Conservation (phyloP, 2,797 vertebrate species). For the Pogoniulus pusillus region DNA sequence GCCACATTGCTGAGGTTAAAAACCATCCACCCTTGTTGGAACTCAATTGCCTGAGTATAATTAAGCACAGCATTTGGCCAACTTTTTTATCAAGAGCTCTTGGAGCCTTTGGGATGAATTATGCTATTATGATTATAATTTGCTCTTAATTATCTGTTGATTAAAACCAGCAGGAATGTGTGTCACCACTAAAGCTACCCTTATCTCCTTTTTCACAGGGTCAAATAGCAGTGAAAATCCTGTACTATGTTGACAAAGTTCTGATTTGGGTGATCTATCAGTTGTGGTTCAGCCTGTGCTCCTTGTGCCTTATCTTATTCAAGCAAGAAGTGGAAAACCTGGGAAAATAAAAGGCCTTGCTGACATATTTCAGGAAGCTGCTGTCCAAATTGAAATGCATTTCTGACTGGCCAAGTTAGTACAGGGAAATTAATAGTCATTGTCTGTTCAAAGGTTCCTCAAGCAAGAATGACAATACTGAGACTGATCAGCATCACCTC, state of each 20-base stretch:
- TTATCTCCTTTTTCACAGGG: neutral
- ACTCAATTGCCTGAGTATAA: neutral
- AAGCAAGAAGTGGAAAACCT: neutral
- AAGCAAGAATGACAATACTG: neutral
- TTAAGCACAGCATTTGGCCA: constrained; percentile 36
- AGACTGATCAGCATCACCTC: neutral
- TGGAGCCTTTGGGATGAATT: constrained; percentile 24
- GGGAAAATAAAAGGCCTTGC: neutral
- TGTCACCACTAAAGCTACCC: neutral
- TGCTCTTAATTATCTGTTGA: constrained; percentile 53
- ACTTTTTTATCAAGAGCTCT: neutral
- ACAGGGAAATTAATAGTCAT: neutral
- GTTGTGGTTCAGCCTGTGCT: neutral
- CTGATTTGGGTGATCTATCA: neutral
- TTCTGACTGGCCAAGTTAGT: neutral
- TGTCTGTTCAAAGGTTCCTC: neutral
- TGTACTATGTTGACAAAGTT: neutral
- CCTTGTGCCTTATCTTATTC: neutral
- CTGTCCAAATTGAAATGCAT: neutral
- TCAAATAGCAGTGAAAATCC: neutral
- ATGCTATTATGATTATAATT: constrained; percentile 42
- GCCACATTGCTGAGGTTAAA: neutral
- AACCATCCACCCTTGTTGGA: neutral
- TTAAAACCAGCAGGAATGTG: constrained; percentile 48
- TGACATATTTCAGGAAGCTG: neutral